Evolutionary conservation across 23 tunicate species (phyloP).

Genomic region (Diplosoma virens): DNA sequence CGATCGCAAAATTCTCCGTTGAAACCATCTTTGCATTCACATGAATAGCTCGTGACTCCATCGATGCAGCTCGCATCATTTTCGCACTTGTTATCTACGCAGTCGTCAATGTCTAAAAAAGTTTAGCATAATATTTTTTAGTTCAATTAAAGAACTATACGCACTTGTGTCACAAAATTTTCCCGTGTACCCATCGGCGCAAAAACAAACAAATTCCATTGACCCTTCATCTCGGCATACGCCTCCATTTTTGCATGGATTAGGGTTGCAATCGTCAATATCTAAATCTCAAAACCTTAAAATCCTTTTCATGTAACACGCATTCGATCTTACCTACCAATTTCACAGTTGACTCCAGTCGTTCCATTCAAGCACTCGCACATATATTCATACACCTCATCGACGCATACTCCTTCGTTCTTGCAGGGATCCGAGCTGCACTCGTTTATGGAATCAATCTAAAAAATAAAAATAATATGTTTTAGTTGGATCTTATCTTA

Average conservation of each 20-base stretch:
- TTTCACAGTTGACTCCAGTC: conserved; percentile 52
- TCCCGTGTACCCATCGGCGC: conserved; percentile 61
- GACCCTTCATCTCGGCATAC: conserved; percentile 54
- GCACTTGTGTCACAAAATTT: conserved; percentile 56
- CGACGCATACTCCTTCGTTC: conserved; percentile 46
- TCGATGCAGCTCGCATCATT: background rate
- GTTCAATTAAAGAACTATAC: background rate
- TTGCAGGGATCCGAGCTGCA: conserved; percentile 68
- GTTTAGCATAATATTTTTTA: too few relatives aligned
- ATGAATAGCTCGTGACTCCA: background rate
- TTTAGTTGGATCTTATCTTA: background rate
- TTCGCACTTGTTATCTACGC: too few relatives aligned
- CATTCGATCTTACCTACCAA: conserved; percentile 8
- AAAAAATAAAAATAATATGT: background rate
- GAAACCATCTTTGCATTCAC: conserved; percentile 46
- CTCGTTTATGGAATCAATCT: conserved; percentile 70
- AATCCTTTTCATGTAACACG: background rate
- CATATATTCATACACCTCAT: conserved; percentile 28
- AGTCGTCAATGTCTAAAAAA: too few relatives aligned
- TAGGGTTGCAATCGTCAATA: conserved; percentile 54
- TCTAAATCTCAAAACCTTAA: conserved; percentile 15
- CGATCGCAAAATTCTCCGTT: conserved; percentile 58
- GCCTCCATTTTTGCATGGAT: conserved; percentile 56
- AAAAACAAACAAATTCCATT: conserved; percentile 35
- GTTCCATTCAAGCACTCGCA: conserved; percentile 66